phyloP scores from a whole-genome alignment of 2,113 vertebrate genomes.

The Thryonomys swinderianus region DNA sequence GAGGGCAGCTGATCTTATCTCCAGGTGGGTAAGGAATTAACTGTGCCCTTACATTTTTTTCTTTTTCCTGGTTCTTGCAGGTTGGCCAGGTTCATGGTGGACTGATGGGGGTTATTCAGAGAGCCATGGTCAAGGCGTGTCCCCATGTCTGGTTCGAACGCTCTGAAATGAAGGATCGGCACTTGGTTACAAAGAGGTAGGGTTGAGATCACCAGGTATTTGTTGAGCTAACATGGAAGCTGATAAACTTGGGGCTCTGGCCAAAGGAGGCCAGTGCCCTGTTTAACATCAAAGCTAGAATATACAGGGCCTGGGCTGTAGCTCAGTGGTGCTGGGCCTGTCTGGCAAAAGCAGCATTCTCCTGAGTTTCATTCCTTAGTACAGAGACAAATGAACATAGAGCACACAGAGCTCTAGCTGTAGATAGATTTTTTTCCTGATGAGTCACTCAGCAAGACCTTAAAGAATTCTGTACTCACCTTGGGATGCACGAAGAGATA shows the following conservation, averaged over 20 bases:
- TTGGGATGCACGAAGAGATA: background rate
- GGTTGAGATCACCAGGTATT: background rate
- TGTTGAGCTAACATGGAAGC: background rate
- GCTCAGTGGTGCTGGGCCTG: no score
- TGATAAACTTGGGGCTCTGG: background rate
- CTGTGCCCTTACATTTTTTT: background rate
- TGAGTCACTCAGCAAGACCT: background rate
- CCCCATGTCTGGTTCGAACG: conserved; percentile 99
- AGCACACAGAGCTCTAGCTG: background rate
- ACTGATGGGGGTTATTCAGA: conserved; percentile 95
- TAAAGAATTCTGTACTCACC: background rate
- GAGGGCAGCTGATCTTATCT: background rate
- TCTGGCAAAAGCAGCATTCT: no score
- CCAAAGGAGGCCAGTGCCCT: background rate
- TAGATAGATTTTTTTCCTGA: background rate
- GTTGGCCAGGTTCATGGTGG: conserved; percentile 96
- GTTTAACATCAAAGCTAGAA: background rate
- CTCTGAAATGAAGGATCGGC: conserved; percentile 95
- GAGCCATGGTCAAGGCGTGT: conserved; percentile 94
- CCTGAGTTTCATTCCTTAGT: no score
- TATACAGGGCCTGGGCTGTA: background rate
- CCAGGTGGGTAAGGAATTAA: background rate
- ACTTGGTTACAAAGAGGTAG: conserved; percentile 94
- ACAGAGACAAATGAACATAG: no score
- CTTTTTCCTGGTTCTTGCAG: conserved; percentile 82